Conservation (phyloP, 2,888 invertebrate species). For the Acanthosoma haemorrhoidale region DNA sequence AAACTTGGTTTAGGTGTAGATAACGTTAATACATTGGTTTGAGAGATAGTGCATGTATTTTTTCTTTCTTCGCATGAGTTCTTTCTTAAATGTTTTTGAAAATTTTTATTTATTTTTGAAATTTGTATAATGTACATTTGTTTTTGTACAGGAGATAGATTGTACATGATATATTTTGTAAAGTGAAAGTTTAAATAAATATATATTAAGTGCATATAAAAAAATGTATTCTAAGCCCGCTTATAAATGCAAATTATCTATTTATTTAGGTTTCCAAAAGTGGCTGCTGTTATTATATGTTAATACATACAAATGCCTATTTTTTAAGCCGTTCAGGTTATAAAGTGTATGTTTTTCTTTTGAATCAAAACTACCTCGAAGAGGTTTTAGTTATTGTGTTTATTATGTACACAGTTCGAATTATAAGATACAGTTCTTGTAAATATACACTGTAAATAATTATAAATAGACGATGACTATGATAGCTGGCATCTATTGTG, state of each 20-base stretch:
- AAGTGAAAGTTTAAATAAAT: conserved; percentile 5
- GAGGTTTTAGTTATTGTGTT: not conserved
- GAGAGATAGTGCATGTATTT: not conserved
- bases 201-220: conserved; percentile 14
- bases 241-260: not conserved
- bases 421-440: conserved; percentile 2
- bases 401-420: not conserved
- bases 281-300: not conserved
- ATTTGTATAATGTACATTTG: conserved; percentile 21
- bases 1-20: not conserved
- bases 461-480: not conserved
- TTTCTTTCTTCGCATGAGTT: not conserved
- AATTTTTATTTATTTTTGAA: conserved; percentile 20
- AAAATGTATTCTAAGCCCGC: not conserved
- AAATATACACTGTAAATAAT: not conserved
- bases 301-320: not conserved
- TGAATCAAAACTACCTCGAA: not conserved
- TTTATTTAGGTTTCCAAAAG: conserved; percentile 11
- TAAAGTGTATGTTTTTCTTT: not conserved
- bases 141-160: conserved; percentile 19
- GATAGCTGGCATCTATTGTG: not conserved
- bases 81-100: not conserved
- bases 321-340: not conserved
- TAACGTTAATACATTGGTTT: not conserved
- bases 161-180: conserved; percentile 27